These are phyloP conservation scores for Chiloscyllium punctatum DNA, from an alignment of 2,797 vertebrate genomes.

Conservation along the genomic window DNA sequence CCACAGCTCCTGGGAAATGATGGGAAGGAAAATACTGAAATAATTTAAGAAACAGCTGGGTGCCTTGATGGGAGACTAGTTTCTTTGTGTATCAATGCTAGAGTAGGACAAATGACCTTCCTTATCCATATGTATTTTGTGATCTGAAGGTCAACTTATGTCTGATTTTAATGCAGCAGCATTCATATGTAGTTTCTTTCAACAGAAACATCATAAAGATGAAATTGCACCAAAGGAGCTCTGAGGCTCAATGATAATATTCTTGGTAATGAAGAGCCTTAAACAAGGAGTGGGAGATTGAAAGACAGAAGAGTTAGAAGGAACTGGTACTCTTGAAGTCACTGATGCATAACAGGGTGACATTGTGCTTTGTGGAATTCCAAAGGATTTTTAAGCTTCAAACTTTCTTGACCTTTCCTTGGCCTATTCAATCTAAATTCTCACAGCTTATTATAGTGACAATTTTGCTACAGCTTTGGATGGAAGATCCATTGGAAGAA, in stretches of 20 bases:
- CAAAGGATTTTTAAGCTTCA: not conserved
- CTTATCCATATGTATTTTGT: conserved; percentile 30
- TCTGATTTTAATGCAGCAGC: not conserved
- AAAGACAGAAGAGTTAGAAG: not conserved
- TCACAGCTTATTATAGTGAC: not conserved
- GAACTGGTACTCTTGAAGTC: not conserved
- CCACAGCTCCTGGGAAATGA: not conserved
- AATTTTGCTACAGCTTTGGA: not conserved
- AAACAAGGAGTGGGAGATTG: not conserved
- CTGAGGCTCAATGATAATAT: not conserved
- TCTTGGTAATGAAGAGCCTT: not conserved
- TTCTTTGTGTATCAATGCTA: not conserved
- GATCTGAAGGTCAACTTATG: conserved; percentile 24
- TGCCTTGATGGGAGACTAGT: not conserved
- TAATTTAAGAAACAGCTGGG: conserved; percentile 31
- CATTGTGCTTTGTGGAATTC: not conserved
- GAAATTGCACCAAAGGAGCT: not conserved
- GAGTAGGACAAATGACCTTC: not conserved
- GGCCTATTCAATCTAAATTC: not conserved
- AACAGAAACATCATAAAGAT: not conserved
- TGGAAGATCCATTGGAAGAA: not conserved
- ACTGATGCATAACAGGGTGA: not conserved
- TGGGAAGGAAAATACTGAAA: conserved; percentile 7
- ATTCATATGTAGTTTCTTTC: not conserved
- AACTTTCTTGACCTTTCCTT: not conserved